These are phyloP conservation scores for Eulemur rubriventer DNA, from an alignment of 2,797 vertebrate genomes.

Conservation along the genomic window DNA sequence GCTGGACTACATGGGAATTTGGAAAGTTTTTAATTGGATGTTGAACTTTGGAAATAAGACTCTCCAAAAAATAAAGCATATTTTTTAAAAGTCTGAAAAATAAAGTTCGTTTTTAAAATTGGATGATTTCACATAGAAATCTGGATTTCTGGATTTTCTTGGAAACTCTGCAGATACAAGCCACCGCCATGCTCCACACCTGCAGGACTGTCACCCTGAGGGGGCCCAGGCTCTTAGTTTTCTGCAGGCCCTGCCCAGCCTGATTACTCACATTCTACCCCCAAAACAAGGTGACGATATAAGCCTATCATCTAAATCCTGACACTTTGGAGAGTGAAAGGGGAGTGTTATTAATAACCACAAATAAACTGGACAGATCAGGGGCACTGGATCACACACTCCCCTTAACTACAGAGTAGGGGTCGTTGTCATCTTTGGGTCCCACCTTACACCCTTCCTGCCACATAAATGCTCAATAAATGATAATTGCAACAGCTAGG, in stretches of 20 bases:
- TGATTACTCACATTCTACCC: neutral
- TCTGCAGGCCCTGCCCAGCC: neutral
- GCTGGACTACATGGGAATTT: neutral
- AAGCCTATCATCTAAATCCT: neutral
- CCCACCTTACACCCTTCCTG: neutral
- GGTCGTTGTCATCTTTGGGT: neutral
- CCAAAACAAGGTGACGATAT: neutral
- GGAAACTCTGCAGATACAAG: neutral
- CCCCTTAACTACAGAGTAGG: neutral
- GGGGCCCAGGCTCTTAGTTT: neutral
- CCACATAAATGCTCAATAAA: neutral
- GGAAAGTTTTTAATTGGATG: neutral
- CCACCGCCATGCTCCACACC: accelerated
- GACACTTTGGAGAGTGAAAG: neutral
- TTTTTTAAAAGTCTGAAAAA: neutral
- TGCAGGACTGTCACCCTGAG: neutral
- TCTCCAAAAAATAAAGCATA: neutral
- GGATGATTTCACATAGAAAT: neutral
- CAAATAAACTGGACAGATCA: neutral
- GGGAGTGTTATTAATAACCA: neutral
- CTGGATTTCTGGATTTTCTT: neutral
- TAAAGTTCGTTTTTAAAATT: neutral
- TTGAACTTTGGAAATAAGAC: neutral
- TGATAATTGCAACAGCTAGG: neutral
- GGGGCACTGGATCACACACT: neutral